Evolutionary conservation across 1,140 invertebrate genomes (phyloP).

Genomic region (Fopius arisanus): DNA sequence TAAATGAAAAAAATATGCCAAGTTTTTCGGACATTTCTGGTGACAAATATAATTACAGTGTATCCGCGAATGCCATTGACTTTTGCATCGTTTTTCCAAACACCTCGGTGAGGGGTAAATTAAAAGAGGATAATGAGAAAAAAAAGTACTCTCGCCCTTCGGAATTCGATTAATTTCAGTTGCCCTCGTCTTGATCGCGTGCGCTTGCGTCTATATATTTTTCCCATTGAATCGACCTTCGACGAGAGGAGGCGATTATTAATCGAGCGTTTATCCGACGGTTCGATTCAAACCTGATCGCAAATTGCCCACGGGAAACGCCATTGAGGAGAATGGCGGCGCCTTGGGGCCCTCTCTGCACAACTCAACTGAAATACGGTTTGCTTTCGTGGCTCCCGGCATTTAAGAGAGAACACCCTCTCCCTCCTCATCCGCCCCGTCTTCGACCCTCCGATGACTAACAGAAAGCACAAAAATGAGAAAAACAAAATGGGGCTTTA

Average conservation of each 20-base stretch:
- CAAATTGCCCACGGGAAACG: slow-evolving; percentile 29
- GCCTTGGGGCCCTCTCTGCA: slow-evolving; percentile 7
- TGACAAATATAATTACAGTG: neutral
- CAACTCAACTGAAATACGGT: slow-evolving; percentile 17
- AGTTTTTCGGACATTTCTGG: no score
- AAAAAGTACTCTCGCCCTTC: neutral
- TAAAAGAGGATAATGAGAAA: neutral
- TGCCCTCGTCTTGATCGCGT: slow-evolving; percentile 7
- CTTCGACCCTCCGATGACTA: slow-evolving; percentile 6
- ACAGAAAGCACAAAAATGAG: neutral
- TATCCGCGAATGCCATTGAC: neutral
- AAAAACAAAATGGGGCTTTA: neutral
- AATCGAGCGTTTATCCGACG: slow-evolving; percentile 34
- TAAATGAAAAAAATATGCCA: no score
- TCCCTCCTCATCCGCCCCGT: neutral
- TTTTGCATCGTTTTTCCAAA: neutral
- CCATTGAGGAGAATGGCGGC: slow-evolving; percentile 14
- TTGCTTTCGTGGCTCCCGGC: slow-evolving; percentile 26
- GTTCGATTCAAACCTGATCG: slow-evolving; percentile 34
- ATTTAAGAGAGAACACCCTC: slow-evolving; percentile 21
- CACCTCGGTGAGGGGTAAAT: neutral
- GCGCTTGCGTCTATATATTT: slow-evolving; percentile 9
- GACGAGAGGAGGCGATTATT: slow-evolving; percentile 30
- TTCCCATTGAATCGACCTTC: slow-evolving; percentile 12
- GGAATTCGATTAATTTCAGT: slow-evolving; percentile 26